phyloP scores from a whole-genome alignment of 2,797 vertebrate species.

The Malurus splendens region DNA sequence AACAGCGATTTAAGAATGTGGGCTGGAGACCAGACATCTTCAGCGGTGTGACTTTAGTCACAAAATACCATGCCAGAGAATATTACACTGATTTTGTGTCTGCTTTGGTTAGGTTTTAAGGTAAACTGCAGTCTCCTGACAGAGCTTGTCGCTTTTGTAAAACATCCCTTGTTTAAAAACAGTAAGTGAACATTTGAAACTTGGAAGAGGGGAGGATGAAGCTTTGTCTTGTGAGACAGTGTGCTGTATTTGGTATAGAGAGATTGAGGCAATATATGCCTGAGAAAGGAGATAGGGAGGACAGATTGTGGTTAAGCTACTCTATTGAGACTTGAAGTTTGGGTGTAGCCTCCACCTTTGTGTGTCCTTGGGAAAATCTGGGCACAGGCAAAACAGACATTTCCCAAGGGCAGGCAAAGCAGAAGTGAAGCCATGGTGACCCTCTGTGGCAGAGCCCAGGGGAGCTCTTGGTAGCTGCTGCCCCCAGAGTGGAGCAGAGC shows the following conservation, averaged over 20 bases:
- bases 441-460: neutral
- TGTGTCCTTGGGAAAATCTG: neutral
- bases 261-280: neutral
- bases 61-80: neutral
- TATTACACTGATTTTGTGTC: neutral
- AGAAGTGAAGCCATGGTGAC: neutral
- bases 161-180: neutral
- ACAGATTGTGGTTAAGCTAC: neutral
- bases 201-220: neutral
- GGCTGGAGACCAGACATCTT: neutral
- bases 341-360: neutral
- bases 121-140: neutral
- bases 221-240: neutral
- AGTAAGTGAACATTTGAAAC: neutral
- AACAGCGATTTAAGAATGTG: neutral
- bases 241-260: neutral
- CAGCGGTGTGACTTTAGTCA: neutral
- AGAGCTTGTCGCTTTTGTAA: neutral
- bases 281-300: neutral
- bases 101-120: neutral
- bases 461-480: neutral
- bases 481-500: neutral
- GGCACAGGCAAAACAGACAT: neutral
- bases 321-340: slow-evolving; percentile 15
- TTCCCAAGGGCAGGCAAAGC: neutral